A percentile compares a stretch with the other conserved stretches of the same genome.
These are phyloP conservation scores for Ceratina japonica DNA, from an alignment of 1,140 invertebrate genomes.

Conservation along the genomic window DNA sequence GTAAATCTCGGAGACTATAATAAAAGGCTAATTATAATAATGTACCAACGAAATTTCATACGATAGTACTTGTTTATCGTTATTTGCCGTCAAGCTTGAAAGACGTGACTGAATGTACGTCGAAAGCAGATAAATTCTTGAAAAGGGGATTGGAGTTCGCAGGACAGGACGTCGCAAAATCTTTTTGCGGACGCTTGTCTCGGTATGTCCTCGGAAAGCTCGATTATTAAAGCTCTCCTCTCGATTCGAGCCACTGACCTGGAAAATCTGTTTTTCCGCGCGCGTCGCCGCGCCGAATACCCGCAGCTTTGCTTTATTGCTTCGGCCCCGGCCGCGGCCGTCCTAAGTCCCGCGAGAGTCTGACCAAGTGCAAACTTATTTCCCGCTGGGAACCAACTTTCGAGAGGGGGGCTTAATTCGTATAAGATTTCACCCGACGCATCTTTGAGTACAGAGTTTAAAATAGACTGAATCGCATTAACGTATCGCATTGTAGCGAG, in stretches of 20 bases:
- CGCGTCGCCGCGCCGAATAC: no score
- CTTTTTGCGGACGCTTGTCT: not conserved
- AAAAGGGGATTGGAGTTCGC: no score
- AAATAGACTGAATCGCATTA: not conserved
- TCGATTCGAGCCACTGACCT: not conserved
- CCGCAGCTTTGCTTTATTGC: not conserved
- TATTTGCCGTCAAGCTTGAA: no score
- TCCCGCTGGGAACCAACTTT: not conserved
- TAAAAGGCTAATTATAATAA: no score
- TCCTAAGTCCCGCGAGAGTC: not conserved
- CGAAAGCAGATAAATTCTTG: no score
- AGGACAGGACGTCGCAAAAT: not conserved
- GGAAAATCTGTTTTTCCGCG: conserved; percentile 11
- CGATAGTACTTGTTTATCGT: no score
- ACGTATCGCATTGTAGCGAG: no score
- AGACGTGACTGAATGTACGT: not conserved
- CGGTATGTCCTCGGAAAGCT: not conserved
- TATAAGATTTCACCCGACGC: not conserved
- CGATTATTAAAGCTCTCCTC: conserved; percentile 10
- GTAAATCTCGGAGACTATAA: no score
- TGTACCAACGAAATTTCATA: no score
- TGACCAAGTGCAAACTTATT: conserved; percentile 7
- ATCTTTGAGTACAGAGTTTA: not conserved
- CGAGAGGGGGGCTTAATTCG: not conserved
- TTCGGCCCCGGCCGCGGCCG: no score